These are phyloP conservation scores for Brachypalpus laphriformis DNA, from an alignment of 2,888 invertebrate species.

Conservation along the genomic window DNA sequence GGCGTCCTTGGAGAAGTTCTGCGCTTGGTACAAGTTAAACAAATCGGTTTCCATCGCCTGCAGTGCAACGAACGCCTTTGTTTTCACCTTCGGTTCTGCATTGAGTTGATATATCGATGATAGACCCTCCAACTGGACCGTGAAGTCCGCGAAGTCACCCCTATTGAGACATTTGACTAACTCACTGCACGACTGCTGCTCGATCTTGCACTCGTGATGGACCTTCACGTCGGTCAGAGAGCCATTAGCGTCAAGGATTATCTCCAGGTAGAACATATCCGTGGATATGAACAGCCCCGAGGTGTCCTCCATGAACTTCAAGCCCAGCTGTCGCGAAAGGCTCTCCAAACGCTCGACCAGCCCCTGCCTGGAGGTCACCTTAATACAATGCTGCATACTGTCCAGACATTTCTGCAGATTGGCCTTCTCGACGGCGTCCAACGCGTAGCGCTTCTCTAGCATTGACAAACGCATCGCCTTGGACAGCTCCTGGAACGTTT, in stretches of 20 bases:
- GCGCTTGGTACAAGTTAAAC: conserved; percentile 90
- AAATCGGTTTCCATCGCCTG: conserved; percentile 96
- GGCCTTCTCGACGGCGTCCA: conserved; percentile 92
- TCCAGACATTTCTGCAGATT: conserved; percentile 96
- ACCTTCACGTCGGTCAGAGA: conserved; percentile 94
- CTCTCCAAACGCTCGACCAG: conserved; percentile 96
- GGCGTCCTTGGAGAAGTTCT: conserved; percentile 88
- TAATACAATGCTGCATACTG: conserved; percentile 95
- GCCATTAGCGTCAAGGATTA: conserved; percentile 92
- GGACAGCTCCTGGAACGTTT: conserved; percentile 92
- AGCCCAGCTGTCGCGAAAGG: conserved; percentile 93
- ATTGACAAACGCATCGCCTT: conserved; percentile 94
- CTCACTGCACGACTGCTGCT: conserved; percentile 94
- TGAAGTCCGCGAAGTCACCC: conserved; percentile 96
- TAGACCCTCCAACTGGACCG: conserved; percentile 94
- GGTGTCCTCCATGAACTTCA: conserved; percentile 93
- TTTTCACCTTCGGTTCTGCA: conserved; percentile 97
- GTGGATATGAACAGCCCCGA: conserved; percentile 95
- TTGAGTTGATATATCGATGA: conserved; percentile 96
- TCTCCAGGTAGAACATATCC: conserved; percentile 98
- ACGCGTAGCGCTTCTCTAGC: conserved; percentile 93
- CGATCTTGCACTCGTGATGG: conserved; percentile 94
- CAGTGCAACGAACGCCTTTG: conserved; percentile 95
- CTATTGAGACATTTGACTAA: conserved; percentile 91
- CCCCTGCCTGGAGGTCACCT: conserved; percentile 94